phyloP scores from a whole-genome alignment of 2,113 vertebrate species.

The Hippocampus comes region DNA sequence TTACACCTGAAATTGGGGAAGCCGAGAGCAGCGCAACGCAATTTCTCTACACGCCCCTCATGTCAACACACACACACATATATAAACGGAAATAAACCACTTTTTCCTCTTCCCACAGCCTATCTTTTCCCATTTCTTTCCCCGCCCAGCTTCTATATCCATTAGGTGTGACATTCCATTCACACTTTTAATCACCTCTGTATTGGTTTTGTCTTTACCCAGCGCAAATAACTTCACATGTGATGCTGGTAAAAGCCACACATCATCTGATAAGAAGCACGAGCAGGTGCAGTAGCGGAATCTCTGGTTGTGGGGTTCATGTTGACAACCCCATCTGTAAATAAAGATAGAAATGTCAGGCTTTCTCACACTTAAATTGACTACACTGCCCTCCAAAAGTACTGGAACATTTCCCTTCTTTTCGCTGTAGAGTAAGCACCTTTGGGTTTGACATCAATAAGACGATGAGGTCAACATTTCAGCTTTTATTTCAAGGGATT shows the following conservation, averaged over 20 bases:
- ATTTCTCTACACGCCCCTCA: slow-evolving; percentile 34
- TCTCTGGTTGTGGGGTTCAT: slow-evolving; percentile 31
- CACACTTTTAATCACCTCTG: slow-evolving; percentile 68
- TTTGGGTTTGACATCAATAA: neutral
- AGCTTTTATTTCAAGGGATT: too few relatives aligned
- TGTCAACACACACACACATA: slow-evolving; percentile 9
- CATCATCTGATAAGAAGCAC: slow-evolving; percentile 37
- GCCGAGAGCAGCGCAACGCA: slow-evolving; percentile 41
- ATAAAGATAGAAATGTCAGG: slow-evolving; percentile 1
- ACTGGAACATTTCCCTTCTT: neutral
- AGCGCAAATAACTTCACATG: slow-evolving; percentile 60
- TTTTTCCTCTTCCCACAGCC: slow-evolving; percentile 22
- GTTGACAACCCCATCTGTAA: slow-evolving; percentile 9
- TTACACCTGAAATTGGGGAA: slow-evolving; percentile 69
- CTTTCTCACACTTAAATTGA: neutral
- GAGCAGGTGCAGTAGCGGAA: slow-evolving; percentile 34
- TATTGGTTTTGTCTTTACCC: slow-evolving; percentile 55
- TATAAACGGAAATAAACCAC: slow-evolving; percentile 19
- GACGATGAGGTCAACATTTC: neutral
- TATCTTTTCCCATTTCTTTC: slow-evolving; percentile 46
- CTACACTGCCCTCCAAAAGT: neutral
- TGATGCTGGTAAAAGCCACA: slow-evolving; percentile 46
- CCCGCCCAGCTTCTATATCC: slow-evolving; percentile 56
- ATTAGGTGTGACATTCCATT: slow-evolving; percentile 76
- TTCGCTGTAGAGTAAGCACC: neutral